These are phyloP conservation scores for Lerista edwardsae DNA, from an alignment of 2,797 vertebrate species.

Conservation along the genomic window DNA sequence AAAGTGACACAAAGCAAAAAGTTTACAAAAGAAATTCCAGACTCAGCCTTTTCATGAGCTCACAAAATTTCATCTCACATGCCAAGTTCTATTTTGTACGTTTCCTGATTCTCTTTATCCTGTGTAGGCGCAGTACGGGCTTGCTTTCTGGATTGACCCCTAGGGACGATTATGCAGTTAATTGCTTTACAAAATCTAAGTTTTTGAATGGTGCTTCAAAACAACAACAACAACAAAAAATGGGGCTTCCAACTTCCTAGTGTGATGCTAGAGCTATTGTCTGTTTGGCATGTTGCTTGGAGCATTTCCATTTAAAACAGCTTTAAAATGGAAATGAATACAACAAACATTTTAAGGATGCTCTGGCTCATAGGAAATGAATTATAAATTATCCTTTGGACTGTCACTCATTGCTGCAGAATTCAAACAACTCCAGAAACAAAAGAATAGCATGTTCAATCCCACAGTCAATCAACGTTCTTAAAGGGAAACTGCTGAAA, in stretches of 20 bases:
- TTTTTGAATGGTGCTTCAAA: slow-evolving; percentile 1
- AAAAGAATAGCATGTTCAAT: background rate
- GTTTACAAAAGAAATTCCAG: background rate
- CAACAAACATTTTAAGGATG: slow-evolving; percentile 4
- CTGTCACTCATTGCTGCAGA: slow-evolving; percentile 15
- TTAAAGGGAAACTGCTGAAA: slow-evolving; percentile 2
- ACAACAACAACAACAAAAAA: no score
- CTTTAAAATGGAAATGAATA: slow-evolving; percentile 21
- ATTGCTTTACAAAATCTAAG: slow-evolving; percentile 12
- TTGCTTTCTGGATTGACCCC: background rate
- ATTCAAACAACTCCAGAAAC: background rate
- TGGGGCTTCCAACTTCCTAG: background rate
- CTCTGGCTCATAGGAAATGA: background rate
- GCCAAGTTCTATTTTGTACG: background rate
- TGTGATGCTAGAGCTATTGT: slow-evolving; percentile 10
- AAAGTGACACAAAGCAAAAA: background rate
- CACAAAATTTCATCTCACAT: background rate
- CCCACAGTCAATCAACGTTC: background rate
- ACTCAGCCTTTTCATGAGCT: background rate
- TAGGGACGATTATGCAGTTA: background rate
- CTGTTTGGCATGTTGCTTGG: background rate
- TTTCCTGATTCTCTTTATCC: background rate
- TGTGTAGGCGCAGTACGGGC: background rate
- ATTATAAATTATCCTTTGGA: slow-evolving; percentile 18
- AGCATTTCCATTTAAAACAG: slow-evolving; percentile 19